A percentile compares a stretch with the other conserved stretches of the same genome.
These are phyloP conservation scores for Galendromus occidentalis DNA, from an alignment of 1,140 invertebrate species.

Conservation along the genomic window DNA sequence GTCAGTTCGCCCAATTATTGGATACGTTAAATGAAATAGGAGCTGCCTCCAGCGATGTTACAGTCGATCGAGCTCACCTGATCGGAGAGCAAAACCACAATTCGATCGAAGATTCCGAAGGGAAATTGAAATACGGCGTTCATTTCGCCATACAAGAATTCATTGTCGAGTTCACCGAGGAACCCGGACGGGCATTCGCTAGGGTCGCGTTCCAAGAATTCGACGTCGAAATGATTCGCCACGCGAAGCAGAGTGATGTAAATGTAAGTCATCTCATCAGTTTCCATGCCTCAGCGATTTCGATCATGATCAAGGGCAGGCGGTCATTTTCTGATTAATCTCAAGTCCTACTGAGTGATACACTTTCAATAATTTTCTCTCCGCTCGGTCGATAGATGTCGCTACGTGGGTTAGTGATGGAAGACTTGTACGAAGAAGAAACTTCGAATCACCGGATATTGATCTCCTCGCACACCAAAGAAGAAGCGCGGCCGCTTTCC, in stretches of 20 bases:
- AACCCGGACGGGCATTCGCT: not conserved
- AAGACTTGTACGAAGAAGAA: conserved; percentile 54
- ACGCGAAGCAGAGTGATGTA: not conserved
- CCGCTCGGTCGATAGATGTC: too few relatives aligned
- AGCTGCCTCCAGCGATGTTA: not conserved
- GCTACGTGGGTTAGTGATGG: conserved; percentile 59
- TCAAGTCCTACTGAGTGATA: too few relatives aligned
- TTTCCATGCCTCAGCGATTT: too few relatives aligned
- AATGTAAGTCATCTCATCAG: not conserved
- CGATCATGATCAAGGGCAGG: too few relatives aligned
- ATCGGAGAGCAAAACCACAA: not conserved
- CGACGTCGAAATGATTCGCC: conserved; percentile 2
- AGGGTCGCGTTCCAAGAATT: conserved; percentile 1
- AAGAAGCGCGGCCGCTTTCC: not conserved
- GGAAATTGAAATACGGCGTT: not conserved
- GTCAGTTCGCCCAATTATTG: not conserved
- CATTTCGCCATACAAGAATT: conserved; percentile 12
- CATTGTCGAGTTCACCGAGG: conserved; percentile 10
- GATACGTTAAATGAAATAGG: not conserved
- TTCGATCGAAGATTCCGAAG: not conserved
- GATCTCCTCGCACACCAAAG: conserved; percentile 39
- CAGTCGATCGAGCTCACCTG: not conserved
- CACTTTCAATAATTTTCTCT: too few relatives aligned
- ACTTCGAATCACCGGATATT: conserved; percentile 56
- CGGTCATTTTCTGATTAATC: too few relatives aligned